A percentile compares a stretch with the other conserved stretches of the same genome.
These are phyloP conservation scores for Acronicta aceris DNA, from an alignment of 2,888 invertebrate species.

Conservation along the genomic window DNA sequence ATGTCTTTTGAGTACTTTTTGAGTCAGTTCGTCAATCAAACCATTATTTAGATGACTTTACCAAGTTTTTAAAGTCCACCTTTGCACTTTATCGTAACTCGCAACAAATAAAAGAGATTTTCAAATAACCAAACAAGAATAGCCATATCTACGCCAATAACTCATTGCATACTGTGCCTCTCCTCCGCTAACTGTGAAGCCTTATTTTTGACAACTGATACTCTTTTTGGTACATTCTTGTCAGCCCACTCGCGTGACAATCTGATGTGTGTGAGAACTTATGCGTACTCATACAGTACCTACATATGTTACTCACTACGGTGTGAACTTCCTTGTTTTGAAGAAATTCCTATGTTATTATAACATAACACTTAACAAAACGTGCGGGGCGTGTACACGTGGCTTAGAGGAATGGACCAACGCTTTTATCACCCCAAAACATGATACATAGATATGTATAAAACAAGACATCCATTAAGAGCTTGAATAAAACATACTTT, in stretches of 20 bases:
- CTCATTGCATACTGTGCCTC: constrained; percentile 19
- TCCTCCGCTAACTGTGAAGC: constrained; percentile 18
- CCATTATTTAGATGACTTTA: background rate
- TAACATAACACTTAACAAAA: constrained; percentile 47
- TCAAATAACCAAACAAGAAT: background rate
- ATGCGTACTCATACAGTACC: constrained; percentile 69
- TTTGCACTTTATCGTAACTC: background rate
- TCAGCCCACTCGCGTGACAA: constrained; percentile 76
- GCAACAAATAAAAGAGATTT: background rate
- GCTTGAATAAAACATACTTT: constrained; percentile 61
- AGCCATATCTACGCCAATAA: background rate
- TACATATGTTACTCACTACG: constrained; percentile 72
- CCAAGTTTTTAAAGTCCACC: background rate
- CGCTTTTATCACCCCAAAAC: constrained; percentile 50
- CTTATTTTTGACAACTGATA: constrained; percentile 33
- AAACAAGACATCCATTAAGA: constrained; percentile 59
- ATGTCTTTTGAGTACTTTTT: too few species aligned
- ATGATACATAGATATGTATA: constrained; percentile 57
- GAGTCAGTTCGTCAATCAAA: background rate
- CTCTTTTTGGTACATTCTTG: constrained; percentile 61
- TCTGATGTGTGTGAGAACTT: constrained; percentile 84
- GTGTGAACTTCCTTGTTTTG: constrained; percentile 67
- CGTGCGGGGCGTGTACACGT: constrained; percentile 41
- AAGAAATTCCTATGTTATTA: constrained; percentile 51
- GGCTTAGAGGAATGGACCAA: constrained; percentile 31